These are phyloP conservation scores for Manduca sexta DNA, from an alignment of 1,140 invertebrate genomes.

Conservation along the genomic window DNA sequence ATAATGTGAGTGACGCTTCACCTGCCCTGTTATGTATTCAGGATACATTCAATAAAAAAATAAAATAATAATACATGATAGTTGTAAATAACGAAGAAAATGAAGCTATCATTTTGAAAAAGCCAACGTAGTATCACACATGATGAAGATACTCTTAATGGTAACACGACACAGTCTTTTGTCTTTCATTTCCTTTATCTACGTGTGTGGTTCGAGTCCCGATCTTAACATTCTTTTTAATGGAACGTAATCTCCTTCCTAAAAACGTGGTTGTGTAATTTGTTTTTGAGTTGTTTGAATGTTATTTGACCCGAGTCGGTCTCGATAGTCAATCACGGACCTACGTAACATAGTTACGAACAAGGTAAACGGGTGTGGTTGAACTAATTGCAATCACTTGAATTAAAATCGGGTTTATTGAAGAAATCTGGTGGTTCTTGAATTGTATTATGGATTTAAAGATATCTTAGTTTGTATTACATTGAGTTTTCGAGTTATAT, in stretches of 20 bases:
- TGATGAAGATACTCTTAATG: background rate
- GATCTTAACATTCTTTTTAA: background rate
- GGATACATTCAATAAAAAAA: too few relatives aligned
- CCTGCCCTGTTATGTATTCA: too few relatives aligned
- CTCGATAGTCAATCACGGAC: constrained; percentile 17
- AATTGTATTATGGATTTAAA: too few relatives aligned
- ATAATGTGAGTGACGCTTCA: too few relatives aligned
- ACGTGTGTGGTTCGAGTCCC: constrained; percentile 6
- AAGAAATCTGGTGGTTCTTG: too few relatives aligned
- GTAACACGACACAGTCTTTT: constrained; percentile 6
- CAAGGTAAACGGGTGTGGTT: constrained; percentile 18
- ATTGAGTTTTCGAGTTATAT: too few relatives aligned
- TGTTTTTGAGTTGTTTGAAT: too few relatives aligned
- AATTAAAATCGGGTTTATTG: background rate
- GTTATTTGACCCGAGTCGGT: constrained; percentile 14
- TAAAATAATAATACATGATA: too few relatives aligned
- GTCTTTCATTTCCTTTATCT: constrained; percentile 10
- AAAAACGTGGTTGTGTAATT: background rate
- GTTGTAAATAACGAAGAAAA: too few relatives aligned
- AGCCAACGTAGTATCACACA: too few relatives aligned
- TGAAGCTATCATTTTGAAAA: too few relatives aligned
- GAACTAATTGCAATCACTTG: background rate
- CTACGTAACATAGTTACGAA: constrained; percentile 20
- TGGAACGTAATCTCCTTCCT: background rate
- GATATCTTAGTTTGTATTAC: too few relatives aligned